phyloP scores from a whole-genome alignment of 2,797 vertebrate species.

The Lophius americanus region DNA sequence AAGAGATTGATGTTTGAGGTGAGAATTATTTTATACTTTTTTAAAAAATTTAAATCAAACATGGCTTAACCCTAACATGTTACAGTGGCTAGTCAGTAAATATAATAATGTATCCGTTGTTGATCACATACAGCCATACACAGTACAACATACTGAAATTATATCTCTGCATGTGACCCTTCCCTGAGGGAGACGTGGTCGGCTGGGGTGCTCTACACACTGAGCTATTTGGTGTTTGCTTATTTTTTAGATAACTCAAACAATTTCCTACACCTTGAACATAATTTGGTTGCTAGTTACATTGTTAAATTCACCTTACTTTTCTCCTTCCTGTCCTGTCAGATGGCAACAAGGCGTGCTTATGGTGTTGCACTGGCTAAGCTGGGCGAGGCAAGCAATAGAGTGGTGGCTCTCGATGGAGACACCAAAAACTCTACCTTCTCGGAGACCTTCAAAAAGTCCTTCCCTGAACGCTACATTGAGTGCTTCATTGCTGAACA shows the following conservation, averaged over 20 bases:
- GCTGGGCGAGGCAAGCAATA: slow-evolving; percentile 79
- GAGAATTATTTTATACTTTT: too few species aligned
- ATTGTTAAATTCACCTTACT: neutral
- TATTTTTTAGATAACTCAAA: neutral
- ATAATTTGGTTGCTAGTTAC: neutral
- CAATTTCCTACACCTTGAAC: too few species aligned
- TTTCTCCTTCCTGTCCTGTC: neutral
- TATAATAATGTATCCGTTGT: too few species aligned
- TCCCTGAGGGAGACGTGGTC: too few species aligned
- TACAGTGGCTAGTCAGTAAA: too few species aligned
- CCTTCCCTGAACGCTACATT: slow-evolving; percentile 87
- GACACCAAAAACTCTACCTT: slow-evolving; percentile 92
- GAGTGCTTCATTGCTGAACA: slow-evolving; percentile 92
- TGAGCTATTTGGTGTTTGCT: neutral
- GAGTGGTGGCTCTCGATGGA: slow-evolving; percentile 87
- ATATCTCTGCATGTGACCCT: too few species aligned
- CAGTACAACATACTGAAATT: too few species aligned
- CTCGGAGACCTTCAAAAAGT: slow-evolving; percentile 86
- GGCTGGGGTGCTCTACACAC: too few species aligned
- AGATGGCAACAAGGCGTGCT: slow-evolving; percentile 87
- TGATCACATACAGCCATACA: too few species aligned
- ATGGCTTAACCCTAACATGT: too few species aligned
- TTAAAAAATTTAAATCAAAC: too few species aligned
- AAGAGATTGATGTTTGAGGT: too few species aligned
- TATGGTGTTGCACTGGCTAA: slow-evolving; percentile 86